Base-by-base conservation (phyloP, 2,888 invertebrate genomes). In the Callinectes sapidus region DNA sequence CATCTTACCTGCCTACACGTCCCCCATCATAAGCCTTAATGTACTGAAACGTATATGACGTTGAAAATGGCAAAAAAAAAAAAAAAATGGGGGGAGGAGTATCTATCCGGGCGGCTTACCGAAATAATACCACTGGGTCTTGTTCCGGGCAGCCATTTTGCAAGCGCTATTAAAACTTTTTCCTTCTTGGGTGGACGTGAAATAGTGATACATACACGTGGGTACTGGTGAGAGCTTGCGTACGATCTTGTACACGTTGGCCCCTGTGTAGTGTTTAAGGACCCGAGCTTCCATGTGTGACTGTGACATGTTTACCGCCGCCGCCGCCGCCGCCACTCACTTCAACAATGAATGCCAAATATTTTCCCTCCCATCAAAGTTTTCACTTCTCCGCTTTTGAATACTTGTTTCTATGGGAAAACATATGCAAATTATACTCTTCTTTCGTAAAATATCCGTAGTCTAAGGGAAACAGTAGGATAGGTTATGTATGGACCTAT, bases 181-280 rank as follows among this genome's bases (percentile, higher is more conserved):
- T 23, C 3, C 23, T 23, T 61, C 23, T 61, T 23, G 23, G 23
- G 61, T 61, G 23, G 5, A 23, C 23, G 61, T 61, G 61, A 61
- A 61, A 61, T 61, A 61, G 5, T 23, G 5, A 71, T 71, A 71
- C 71, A 89, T 71, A n/a, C 81, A 86, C 32, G 85, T n/a, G 23
- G 90, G 10, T 48, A 48, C 54, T n/a, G 77, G 14, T 14, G 86
- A 18, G n/a, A 2, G 90, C 86, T 35, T 39, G 16, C 86, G 90
- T 61, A 48, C n/a, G 14, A n/a, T 66, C 66, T 61, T 90, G 90
- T 87, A 90, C 32, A 86, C 87, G 54, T 86, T 90, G 86, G 42
- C 28, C 32, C 90, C 90, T 0, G 90, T 90, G n/a, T 87, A 90
- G 61, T 55, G 86, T 54, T 90, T 87, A 66, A 90, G 55, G n/a